phyloP scores from a whole-genome alignment of 2,797 vertebrate genomes.

The Rhinichthys osculus region DNA sequence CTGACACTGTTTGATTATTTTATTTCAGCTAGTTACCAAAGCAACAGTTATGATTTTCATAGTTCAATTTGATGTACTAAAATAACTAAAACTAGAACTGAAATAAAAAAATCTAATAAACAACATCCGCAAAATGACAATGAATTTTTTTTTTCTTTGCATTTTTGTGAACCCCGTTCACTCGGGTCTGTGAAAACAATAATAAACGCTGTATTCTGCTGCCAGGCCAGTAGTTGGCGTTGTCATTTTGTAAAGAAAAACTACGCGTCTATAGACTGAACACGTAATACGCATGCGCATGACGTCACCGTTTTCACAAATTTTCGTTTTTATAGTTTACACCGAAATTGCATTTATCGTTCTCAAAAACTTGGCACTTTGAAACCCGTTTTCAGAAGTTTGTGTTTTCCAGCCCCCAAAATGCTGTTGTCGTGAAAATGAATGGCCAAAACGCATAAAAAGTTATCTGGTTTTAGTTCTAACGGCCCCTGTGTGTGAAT shows the following conservation, averaged over 20 bases:
- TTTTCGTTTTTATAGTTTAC: not conserved
- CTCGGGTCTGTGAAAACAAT: not conserved
- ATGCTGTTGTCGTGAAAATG: not conserved
- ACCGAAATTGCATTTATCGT: accelerated
- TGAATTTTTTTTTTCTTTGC: not conserved
- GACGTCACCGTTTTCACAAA: not conserved
- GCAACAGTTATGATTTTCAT: not conserved
- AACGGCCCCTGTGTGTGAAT: not conserved
- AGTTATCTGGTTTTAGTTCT: not conserved
- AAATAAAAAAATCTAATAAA: not conserved
- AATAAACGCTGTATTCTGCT: not conserved
- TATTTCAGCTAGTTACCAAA: not conserved
- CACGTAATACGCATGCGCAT: too few species aligned
- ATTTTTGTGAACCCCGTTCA: not conserved
- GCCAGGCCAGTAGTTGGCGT: not conserved
- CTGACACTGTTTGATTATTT: not conserved
- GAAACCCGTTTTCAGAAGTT: not conserved
- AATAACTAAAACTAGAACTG: not conserved
- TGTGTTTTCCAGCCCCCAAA: not conserved
- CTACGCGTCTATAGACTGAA: too few species aligned
- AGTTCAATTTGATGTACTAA: not conserved
- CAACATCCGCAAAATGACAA: not conserved
- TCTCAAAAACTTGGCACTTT: not conserved
- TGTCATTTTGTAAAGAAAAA: not conserved
- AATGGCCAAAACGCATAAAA: not conserved